Conservation (phyloP, 2,888 invertebrate genomes). For the Fragum whitleyi region DNA sequence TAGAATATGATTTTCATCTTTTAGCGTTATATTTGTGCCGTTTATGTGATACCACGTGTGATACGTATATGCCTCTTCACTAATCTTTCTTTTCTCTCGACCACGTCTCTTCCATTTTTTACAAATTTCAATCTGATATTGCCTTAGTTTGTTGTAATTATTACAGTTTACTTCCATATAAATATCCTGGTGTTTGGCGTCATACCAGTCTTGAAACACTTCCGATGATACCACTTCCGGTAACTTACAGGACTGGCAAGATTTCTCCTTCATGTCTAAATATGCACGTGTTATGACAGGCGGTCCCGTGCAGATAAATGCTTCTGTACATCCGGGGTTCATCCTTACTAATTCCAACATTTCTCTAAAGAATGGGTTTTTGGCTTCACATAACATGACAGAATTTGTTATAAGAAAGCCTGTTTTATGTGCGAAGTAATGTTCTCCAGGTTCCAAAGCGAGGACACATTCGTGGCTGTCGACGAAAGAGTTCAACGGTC, state of each 20-base stretch:
- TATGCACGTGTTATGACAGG: background rate
- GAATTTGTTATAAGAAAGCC: slow-evolving; percentile 6
- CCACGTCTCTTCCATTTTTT: background rate
- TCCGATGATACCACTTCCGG: background rate
- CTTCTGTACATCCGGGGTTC: background rate
- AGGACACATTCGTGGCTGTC: background rate
- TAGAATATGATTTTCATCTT: background rate
- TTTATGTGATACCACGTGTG: background rate
- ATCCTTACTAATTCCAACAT: background rate
- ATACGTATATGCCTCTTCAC: background rate
- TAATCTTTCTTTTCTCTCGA: background rate
- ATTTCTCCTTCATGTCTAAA: background rate
- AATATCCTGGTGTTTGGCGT: background rate
- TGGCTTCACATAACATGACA: background rate
- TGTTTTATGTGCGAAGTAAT: background rate
- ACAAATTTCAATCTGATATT: background rate
- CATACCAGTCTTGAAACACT: slow-evolving; percentile 7
- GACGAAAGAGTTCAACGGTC: background rate
- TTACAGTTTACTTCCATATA: background rate
- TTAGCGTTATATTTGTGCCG: background rate
- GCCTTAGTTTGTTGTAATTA: background rate
- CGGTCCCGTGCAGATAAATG: background rate
- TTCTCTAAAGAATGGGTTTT: background rate
- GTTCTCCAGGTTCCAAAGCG: background rate
- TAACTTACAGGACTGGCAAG: background rate